Base-by-base conservation (phyloP, 2,797 vertebrate species). In the Oophaga sylvatica region DNA sequence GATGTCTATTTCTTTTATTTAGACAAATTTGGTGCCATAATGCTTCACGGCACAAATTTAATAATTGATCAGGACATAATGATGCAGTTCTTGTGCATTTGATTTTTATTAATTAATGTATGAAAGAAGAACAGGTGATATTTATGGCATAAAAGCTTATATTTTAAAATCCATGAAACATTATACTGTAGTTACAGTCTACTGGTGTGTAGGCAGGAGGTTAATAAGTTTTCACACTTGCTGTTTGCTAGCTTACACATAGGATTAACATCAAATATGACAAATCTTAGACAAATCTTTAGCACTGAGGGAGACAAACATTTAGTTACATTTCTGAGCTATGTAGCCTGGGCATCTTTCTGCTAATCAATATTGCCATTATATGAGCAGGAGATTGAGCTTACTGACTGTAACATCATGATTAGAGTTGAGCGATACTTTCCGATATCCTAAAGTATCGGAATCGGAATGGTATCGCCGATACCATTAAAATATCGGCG, bases 181-280 rank as follows among this genome's bases (percentile, higher is more conserved):
- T 20, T 22, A 22, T 22, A 63, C 60, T 11, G 48, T 53, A 63
- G 60, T 22, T 20, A 5, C 17, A 63, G 60, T 22, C 10, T 67
- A 15, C 67, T 31, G 67, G 29, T 29, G 16, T 70, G 29, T 35
- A 15, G 15, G 67, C 67, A 31, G 29, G 67, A 31, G 29, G 29
- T 35, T 70, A 35, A 70, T 70, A 35, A 70, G 26, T 31, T 16
- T 68, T 68, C 65, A 68, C 65, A 68, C 65, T 68, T 65, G 22
- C 22, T 65, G 65, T 31, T 68, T 68, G 26, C 11, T 31, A 29
- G 65, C 65, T 26, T 31, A 31, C 65, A 68, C 65, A 29, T 68
- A 68, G 26, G 10, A 68, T 68, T 29, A 68, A 68, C 26, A 68
- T 68, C n/a, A 68, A 68, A 68, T 68, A 68, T 68, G 65, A 68